Evolutionary conservation across 2,113 vertebrate species (phyloP), one percentile per base, ranked within the genome.

Genomic region (Psophia crepitans): DNA sequence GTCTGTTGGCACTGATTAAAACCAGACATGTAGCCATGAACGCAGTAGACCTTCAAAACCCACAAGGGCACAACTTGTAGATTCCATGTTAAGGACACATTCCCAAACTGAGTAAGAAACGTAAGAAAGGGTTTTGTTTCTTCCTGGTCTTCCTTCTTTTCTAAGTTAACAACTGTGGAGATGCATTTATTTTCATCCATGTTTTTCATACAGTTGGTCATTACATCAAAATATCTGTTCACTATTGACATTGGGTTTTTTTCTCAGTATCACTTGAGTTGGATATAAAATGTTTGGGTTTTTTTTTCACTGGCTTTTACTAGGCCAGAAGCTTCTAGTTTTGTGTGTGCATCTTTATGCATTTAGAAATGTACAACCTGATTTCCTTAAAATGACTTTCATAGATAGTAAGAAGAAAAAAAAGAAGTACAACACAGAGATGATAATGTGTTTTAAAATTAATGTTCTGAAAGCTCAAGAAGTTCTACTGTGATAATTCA

Each of bases 381-480:
- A 80, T 85, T 87, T 82, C 5, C 16, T 95, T 95, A 57, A 82
- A 93, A 91, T 78, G 16, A n/a, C 54, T 94, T 85, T 87, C 83
- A 73, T 51, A 75, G 81, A n/a, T 53, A 85, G 41, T 41, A 79
- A 86, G 61, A 35, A 71, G 61, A 35, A 71, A 43, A 91, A 86
- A 70, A 82, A 70, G 78, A 41, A 7, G 18, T 70, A 37, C 30
- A 56, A 48, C 24, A 33, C 16, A 27, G 56, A 84, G 37, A 63
- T 90, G 51, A 56, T 82, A 92, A 94, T 49, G 37, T 73, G 27
- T 65, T 96, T 95, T 89, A 82, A 89, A 95, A 95, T 93, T 79
- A 95, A 96, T 61, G 63, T 92, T 92, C 89, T 85, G 84, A 83
- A 91, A 87, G 74, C 91, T 93, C 41, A 76, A 76, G 63, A 71